These are phyloP conservation scores for Calephelis perditalis DNA, from an alignment of 2,888 invertebrate species.

Conservation along the genomic window DNA sequence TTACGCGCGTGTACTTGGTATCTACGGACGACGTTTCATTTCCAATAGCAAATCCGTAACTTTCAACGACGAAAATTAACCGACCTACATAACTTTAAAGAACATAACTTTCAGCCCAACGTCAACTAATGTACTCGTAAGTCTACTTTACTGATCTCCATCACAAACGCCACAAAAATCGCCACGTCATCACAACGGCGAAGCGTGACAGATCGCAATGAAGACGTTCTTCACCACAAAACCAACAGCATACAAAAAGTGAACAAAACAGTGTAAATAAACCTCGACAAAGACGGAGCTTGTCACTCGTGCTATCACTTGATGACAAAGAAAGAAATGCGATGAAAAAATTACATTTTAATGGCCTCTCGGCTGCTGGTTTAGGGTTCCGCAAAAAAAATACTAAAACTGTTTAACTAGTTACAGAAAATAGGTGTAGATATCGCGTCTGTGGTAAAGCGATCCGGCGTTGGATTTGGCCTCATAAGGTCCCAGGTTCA, in stretches of 20 bases:
- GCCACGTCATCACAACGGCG: conserved; percentile 63
- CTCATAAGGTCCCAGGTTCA: too few relatives aligned
- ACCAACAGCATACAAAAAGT: conserved; percentile 63
- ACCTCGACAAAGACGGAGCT: conserved; percentile 36
- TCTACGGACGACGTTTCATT: too few relatives aligned
- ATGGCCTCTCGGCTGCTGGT: conserved; percentile 16
- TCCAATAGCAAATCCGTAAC: too few relatives aligned
- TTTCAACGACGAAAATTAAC: too few relatives aligned
- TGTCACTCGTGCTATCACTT: conserved; percentile 35
- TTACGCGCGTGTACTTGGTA: too few relatives aligned
- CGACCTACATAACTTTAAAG: too few relatives aligned
- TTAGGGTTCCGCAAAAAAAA: background rate
- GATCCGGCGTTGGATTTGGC: too few relatives aligned
- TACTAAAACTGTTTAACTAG: background rate
- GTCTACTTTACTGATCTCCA: too few relatives aligned
- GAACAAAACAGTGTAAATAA: conserved; percentile 34
- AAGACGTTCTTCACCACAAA: conserved; percentile 68
- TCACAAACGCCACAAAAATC: conserved; percentile 39
- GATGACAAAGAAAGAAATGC: conserved; percentile 23
- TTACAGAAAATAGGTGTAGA: background rate
- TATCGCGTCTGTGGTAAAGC: too few relatives aligned
- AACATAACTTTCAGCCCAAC: too few relatives aligned
- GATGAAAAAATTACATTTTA: conserved; percentile 24
- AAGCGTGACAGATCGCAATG: conserved; percentile 66
- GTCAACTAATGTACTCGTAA: too few relatives aligned